Evolutionary conservation across 2,888 invertebrate genomes (phyloP).

Genomic region (Macrophya annulata): DNA sequence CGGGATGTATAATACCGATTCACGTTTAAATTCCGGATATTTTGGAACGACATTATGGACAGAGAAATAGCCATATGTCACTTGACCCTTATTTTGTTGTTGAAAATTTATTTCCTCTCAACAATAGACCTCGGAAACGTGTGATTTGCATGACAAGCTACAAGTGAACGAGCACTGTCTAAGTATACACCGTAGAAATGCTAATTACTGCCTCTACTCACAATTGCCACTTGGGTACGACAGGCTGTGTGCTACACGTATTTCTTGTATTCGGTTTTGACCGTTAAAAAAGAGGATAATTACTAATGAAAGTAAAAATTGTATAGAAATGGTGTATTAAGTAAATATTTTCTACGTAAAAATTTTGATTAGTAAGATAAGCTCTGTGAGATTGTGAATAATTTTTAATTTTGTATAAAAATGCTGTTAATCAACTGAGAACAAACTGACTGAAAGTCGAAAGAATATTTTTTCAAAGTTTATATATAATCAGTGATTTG

Average conservation of each 20-base stretch:
- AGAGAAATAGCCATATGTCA: not conserved
- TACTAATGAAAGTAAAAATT: too few species aligned
- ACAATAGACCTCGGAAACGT: not conserved
- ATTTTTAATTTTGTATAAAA: too few species aligned
- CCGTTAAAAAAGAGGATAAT: too few species aligned
- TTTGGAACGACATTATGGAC: not conserved
- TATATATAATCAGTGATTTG: too few species aligned
- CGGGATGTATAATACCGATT: not conserved
- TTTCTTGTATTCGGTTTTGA: not conserved
- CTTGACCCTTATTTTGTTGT: constrained; percentile 17
- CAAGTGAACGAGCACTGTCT: constrained; percentile 1
- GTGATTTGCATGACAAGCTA: constrained; percentile 34
- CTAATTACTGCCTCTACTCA: constrained; percentile 20
- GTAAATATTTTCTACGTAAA: too few species aligned
- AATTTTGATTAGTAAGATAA: too few species aligned
- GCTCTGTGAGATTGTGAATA: too few species aligned
- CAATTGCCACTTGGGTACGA: not conserved
- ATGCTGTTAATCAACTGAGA: too few species aligned
- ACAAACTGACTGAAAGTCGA: too few species aligned
- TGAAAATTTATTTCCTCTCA: constrained; percentile 23
- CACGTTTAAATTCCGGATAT: not conserved
- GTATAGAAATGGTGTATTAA: too few species aligned
- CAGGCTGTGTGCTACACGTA: not conserved
- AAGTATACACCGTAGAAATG: constrained; percentile 24
- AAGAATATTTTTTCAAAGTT: too few species aligned